These are phyloP conservation scores for Notolepis coatsorum DNA, from an alignment of 2,797 vertebrate species.

Conservation along the genomic window DNA sequence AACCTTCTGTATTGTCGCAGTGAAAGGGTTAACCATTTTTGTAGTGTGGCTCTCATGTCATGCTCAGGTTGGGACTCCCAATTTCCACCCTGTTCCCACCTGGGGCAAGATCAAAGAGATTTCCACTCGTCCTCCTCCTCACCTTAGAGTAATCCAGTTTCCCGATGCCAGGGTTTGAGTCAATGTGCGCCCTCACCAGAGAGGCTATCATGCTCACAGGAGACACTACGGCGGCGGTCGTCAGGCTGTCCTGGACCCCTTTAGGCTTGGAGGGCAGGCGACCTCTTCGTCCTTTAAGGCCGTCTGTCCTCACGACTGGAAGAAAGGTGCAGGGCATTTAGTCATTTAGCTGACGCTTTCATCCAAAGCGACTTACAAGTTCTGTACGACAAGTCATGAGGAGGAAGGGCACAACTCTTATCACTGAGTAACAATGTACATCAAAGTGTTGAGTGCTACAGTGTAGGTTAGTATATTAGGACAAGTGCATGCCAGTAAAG, in stretches of 20 bases:
- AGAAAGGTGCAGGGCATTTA: background rate
- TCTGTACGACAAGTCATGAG: too few relatives aligned
- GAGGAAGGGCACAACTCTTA: too few relatives aligned
- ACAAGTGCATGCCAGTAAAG: too few relatives aligned
- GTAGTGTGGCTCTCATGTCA: too few relatives aligned
- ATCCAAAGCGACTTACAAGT: background rate
- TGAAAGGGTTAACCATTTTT: too few relatives aligned
- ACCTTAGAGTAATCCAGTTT: conserved; percentile 96
- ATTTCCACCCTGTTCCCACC: too few relatives aligned
- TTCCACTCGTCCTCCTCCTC: conserved; percentile 29
- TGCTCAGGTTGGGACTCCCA: too few relatives aligned
- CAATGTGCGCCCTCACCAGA: conserved; percentile 92
- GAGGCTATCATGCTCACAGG: conserved; percentile 90
- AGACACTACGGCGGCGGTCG: conserved; percentile 55
- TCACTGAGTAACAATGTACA: background rate
- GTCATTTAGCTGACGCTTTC: too few relatives aligned
- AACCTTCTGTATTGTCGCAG: too few relatives aligned
- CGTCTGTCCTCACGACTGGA: conserved; percentile 94
- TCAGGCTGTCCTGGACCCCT: conserved; percentile 70
- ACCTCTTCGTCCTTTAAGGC: conserved; percentile 94
- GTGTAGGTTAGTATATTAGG: too few relatives aligned
- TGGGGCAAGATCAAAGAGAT: background rate
- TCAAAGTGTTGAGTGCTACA: too few relatives aligned
- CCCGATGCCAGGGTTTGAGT: conserved; percentile 86
- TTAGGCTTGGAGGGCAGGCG: conserved; percentile 95